Base-by-base conservation (phyloP, 53 echinoderm and acorn worm genomes). In the Patiria pectinifera region DNA sequence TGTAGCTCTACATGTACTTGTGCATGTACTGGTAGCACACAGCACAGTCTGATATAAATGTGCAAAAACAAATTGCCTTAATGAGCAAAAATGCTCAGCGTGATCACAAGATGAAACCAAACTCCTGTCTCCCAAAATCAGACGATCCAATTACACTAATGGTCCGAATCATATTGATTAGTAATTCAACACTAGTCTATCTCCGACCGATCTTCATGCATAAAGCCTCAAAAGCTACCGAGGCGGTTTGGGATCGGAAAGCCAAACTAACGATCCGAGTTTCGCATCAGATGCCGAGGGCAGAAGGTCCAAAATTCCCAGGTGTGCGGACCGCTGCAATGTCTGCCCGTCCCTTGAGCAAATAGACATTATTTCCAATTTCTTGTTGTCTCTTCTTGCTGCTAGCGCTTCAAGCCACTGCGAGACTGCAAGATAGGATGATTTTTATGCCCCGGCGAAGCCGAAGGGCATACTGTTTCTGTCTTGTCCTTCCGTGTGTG, bases 251-350 rank as follows among this genome's bases (percentile, higher is more conserved):
- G 12, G 19, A 66, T 13, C 19, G 12, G 66, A 66, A 74, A 23
- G 24, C 26, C 62, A 46, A 45, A 16, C 66, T 9, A 18, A 69
- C 21, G 45, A 45, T 85, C 85, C 63, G 24, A 44, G 23, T 63
- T 62, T 62, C 4, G 18, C 19, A 44, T 43, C 45, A 45, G 66
- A 16, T 62, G 26, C 85, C 69, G 4, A 22, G 66, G 85, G 45
- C 43, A 43, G 66, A 85, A 85, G 46, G 19, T 85, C 15, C 53
- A 53, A 35, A 70, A 26, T 3, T 69, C 46, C 69, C 69, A 69
- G 85, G 85, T 85, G 85, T 62, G 62, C 26, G 14, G 45, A 47
- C 18, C 43, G 10, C 66, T 24, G 85, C 85, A 66, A 85, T 6
- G 16, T 46, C 69, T 46, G 45, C 85, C 8, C 0, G 62, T 79